Evolutionary conservation across 2,888 invertebrate genomes (phyloP), one percentile per base, ranked within the genome.

Genomic region (Eristalis pertinax): DNA sequence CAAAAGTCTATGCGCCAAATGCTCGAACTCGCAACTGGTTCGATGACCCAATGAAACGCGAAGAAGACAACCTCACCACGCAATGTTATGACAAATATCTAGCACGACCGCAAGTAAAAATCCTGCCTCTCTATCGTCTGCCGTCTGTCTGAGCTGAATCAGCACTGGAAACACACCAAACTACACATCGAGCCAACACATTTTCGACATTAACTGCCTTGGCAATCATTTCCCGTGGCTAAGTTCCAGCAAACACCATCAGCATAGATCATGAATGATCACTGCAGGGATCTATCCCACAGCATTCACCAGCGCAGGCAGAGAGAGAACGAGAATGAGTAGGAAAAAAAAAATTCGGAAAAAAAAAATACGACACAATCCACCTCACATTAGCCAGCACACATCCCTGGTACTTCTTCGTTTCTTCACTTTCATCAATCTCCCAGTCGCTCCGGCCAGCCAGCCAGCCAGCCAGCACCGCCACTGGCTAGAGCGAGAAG

Each of bases 391-490:
- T 74, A 35, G 68, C 50, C 73, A 58, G 75, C 50, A 74, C 65
- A 75, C 67, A 78, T 72, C 74, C 70, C 70, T 72, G 75, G 65
- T 78, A 78, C 77, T 73, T 86, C 77, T 85, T 82, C 75, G 74
- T 75, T 67, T 76, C 81, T 76, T 82, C 78, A 83, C 78, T 86
- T 86, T 79, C 86, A 83, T 86, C 83, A 79, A 86, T 83, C 86
- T 83, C 43, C 58, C 50, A 64, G 78, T 75, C 43, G 69, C 75
- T 76, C 74, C 76, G 84, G 73, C 84, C 84, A 69, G 77, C 70
- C 67, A 50, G 73, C 84, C 84, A 69, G 76, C 32, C 69, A n/a
- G 60, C 60, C 22, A 38, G 38, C 78, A 76, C 72, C 75, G 56
- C 26, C 26, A 26, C 26, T 74, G 73, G 75, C 89, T 84, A 77